Evolutionary conservation across 2,113 vertebrate genomes (phyloP), one percentile per base, ranked within the genome.

Genomic region (Misgurnus anguillicaudatus): DNA sequence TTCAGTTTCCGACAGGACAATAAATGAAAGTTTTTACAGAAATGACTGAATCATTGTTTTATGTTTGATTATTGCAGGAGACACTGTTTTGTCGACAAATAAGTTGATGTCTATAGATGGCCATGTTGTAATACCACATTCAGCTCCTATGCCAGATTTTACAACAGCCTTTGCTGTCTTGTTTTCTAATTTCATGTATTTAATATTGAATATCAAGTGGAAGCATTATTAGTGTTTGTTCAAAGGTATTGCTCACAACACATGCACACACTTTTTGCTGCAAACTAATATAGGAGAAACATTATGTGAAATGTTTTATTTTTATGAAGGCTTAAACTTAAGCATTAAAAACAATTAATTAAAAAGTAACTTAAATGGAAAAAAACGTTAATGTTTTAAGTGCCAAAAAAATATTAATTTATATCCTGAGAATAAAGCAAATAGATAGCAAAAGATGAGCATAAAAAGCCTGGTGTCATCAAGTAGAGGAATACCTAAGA

Each of bases 141-240:
- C n/a, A 60, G 3, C 64, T 66, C 39, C 64, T 16, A 66, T 45
- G 64, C 42, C 41, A 68, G 66, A n/a, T n/a, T n/a, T n/a, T n/a
- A n/a, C n/a, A n/a, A n/a, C n/a, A n/a, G n/a, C n/a, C n/a, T n/a
- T n/a, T n/a, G n/a, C n/a, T n/a, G n/a, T n/a, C n/a, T n/a, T n/a
- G n/a, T n/a, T n/a, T n/a, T n/a, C n/a, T n/a, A n/a, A n/a, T 62
- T 62, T 19, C 24, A 62, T 68, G 41, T 68, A 9, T 24, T 48
- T 4, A 24, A 14, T 13, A 68, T 68, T 68, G 41, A 14, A 24
- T 68, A 21, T 68, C 5, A 48, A 14, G 66, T 68, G 17, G 19
- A 47, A 68, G 66, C 66, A 47, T 41, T 9, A 0, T 6, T 47
- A 17, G 41, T 13, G 65, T 68, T 68, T 68, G 65, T 67, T 67